A percentile compares a stretch with the other conserved stretches of the same genome.
Conservation (phyloP, 2,113 vertebrate genomes). For the Ammospiza nelsoni region DNA sequence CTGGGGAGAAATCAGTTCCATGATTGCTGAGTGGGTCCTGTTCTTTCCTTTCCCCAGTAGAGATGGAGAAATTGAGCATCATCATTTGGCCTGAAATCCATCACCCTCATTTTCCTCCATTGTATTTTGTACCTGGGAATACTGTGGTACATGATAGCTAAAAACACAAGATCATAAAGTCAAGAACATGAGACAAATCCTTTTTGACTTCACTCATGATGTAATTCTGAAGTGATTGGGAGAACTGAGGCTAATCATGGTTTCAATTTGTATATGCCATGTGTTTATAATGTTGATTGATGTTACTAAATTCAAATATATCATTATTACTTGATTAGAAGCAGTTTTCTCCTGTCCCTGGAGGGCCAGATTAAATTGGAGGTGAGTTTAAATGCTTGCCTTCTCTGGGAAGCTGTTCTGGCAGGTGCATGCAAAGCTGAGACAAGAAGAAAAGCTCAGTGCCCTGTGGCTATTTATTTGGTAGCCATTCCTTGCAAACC, state of each 20-base stretch:
- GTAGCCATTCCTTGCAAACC: conserved; percentile 24
- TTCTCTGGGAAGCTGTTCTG: conserved; percentile 46
- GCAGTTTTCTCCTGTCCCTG: background rate
- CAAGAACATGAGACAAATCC: background rate
- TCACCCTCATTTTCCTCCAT: background rate
- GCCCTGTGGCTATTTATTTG: conserved; percentile 62
- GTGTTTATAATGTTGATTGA: background rate
- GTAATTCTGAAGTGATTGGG: background rate
- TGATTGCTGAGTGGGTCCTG: background rate
- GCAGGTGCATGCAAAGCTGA: conserved; percentile 10
- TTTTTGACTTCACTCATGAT: background rate
- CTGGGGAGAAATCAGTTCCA: background rate
- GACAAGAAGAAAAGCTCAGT: conserved; percentile 27
- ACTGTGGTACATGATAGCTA: background rate
- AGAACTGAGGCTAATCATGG: background rate
- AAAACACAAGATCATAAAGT: background rate
- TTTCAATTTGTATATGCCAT: background rate
- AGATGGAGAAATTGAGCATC: background rate
- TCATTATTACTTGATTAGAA: conserved; percentile 4
- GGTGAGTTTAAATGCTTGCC: background rate
- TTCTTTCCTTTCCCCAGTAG: background rate
- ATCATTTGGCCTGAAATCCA: background rate
- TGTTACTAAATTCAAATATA: conserved; percentile 9
- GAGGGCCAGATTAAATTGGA: conserved; percentile 39
- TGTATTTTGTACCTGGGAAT: background rate